phyloP scores from a whole-genome alignment of 2,888 invertebrate species.

The Drosophila recens region DNA sequence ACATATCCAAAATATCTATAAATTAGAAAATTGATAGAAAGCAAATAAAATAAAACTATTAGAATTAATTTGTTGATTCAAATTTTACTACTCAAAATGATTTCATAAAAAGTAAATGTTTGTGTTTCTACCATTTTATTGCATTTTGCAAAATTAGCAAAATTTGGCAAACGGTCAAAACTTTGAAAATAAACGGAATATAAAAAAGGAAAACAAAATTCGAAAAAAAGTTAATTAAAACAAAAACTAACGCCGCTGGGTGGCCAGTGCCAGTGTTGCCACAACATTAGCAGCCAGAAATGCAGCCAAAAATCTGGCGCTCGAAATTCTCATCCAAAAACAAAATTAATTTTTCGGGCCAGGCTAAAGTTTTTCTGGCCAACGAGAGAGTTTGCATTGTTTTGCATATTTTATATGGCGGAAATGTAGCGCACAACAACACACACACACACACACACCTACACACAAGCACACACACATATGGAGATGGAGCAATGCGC shows the following conservation, averaged over 20 bases:
- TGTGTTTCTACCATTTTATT: constrained; percentile 22
- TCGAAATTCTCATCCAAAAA: constrained; percentile 64
- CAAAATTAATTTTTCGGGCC: constrained; percentile 73
- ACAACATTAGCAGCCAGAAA: constrained; percentile 67
- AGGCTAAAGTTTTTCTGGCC: constrained; percentile 59
- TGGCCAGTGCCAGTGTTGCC: constrained; percentile 44
- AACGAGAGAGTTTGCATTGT: constrained; percentile 71
- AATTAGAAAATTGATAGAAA: background rate
- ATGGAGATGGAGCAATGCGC: constrained; percentile 17
- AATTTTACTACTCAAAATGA: background rate
- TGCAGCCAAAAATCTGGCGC: constrained; percentile 65
- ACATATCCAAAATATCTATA: no score
- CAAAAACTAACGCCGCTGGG: constrained; percentile 52
- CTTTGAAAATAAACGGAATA: constrained; percentile 34
- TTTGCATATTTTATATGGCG: constrained; percentile 78
- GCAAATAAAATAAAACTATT: background rate
- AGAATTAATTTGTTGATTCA: background rate
- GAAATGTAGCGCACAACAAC: constrained; percentile 66
- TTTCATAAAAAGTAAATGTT: background rate
- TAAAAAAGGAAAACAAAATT: constrained; percentile 12
- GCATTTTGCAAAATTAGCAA: constrained; percentile 54
- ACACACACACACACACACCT: constrained; percentile 19
- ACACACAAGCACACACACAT: constrained; percentile 3
- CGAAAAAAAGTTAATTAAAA: constrained; percentile 71
- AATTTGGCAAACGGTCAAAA: constrained; percentile 42